These are phyloP conservation scores for Calcarius ornatus DNA, from an alignment of 2,113 vertebrate genomes.

Conservation along the genomic window DNA sequence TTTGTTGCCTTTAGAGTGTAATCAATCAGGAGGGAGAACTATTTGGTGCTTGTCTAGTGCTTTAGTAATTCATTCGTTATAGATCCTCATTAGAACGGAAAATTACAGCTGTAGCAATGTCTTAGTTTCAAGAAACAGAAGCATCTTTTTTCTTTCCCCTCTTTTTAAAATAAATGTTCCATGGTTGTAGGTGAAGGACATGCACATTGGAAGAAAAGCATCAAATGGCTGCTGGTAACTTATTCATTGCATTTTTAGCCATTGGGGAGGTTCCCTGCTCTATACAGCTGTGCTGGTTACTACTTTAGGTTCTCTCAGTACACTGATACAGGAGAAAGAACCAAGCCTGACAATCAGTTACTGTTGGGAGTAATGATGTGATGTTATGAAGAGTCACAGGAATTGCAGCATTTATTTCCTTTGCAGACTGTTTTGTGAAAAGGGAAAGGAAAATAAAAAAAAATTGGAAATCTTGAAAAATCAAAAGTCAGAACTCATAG, in stretches of 20 bases:
- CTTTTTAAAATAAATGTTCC: neutral
- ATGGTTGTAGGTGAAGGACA: neutral
- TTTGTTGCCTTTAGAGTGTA: slow-evolving; percentile 60
- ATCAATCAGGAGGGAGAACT: slow-evolving; percentile 69
- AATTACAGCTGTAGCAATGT: slow-evolving; percentile 39
- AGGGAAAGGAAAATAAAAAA: neutral
- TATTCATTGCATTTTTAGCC: neutral
- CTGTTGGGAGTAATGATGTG: neutral
- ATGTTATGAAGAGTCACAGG: neutral
- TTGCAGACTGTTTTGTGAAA: neutral
- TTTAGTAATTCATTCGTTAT: slow-evolving; percentile 34
- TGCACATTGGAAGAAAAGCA: neutral
- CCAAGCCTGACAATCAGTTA: neutral
- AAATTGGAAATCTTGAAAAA: neutral
- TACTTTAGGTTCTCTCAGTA: neutral
- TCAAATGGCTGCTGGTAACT: neutral
- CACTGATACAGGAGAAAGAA: neutral
- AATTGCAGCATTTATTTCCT: neutral
- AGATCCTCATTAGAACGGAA: slow-evolving; percentile 60
- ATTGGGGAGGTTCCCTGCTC: neutral
- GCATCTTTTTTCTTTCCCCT: neutral
- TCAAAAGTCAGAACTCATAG: neutral
- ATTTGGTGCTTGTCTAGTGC: slow-evolving; percentile 49
- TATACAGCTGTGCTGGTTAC: neutral
- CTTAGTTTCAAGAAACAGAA: neutral